Evolutionary conservation across 2,797 vertebrate genomes (phyloP).

Genomic region (Anniella stebbinsi): DNA sequence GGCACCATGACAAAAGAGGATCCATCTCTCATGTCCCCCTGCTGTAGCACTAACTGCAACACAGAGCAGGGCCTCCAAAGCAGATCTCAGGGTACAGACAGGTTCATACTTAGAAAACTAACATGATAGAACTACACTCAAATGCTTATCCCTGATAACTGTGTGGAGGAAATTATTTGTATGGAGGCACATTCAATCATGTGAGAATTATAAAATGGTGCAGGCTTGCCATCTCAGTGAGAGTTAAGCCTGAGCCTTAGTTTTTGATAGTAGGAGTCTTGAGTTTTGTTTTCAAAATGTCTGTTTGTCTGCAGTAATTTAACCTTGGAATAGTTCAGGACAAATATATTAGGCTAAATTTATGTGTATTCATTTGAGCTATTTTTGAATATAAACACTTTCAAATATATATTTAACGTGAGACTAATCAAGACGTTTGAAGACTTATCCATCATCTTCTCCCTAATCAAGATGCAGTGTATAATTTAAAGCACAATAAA

Average conservation of each 20-base stretch:
- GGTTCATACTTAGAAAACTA: not conserved
- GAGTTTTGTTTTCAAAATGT: not conserved
- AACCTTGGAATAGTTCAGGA: constrained; percentile 63
- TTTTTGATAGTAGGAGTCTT: constrained; percentile 33
- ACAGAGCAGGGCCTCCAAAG: no score
- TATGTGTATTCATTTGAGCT: constrained; percentile 48
- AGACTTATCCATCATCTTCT: constrained; percentile 58
- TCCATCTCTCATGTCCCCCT: not conserved
- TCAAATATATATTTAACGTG: constrained; percentile 67
- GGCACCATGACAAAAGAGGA: not conserved
- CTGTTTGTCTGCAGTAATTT: constrained; percentile 59
- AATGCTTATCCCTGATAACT: not conserved
- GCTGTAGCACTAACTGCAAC: not conserved
- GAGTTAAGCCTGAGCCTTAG: constrained; percentile 5
- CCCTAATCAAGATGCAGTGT: constrained; percentile 49
- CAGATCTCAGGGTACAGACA: not conserved
- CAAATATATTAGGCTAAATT: constrained; percentile 52
- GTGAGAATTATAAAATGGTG: not conserved
- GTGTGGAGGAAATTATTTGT: not conserved
- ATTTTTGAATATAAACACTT: constrained; percentile 69
- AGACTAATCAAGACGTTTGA: constrained; percentile 58
- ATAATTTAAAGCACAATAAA: constrained; percentile 47
- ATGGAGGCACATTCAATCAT: not conserved
- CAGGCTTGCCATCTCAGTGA: not conserved
- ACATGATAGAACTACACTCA: not conserved